Evolutionary conservation across 2,797 vertebrate species (phyloP).

Genomic region (Prionace glauca): DNA sequence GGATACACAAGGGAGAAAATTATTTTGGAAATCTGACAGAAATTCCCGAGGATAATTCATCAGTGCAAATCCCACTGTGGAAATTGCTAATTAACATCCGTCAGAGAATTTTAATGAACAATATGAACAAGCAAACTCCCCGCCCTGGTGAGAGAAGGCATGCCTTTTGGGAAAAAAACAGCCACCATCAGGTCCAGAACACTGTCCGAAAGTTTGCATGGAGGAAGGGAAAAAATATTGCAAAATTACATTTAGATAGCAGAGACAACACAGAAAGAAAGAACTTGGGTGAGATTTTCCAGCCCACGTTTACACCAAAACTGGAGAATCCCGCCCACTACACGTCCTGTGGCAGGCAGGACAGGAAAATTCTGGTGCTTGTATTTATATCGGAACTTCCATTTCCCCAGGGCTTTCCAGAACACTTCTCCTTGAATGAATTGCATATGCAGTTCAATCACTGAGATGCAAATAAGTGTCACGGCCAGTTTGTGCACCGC

Average conservation of each 20-base stretch:
- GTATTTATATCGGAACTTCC: background rate
- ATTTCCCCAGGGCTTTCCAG: background rate
- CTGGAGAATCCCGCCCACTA: no score
- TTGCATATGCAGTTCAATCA: background rate
- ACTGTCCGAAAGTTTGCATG: background rate
- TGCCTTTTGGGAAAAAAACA: background rate
- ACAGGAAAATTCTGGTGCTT: background rate
- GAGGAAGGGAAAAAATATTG: background rate
- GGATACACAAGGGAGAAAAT: background rate
- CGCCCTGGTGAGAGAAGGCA: background rate
- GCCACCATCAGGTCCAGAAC: background rate
- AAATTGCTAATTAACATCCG: background rate
- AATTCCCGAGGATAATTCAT: background rate
- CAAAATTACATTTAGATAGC: background rate
- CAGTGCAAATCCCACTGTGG: background rate
- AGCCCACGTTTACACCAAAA: no score
- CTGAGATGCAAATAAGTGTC: background rate
- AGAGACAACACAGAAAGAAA: background rate
- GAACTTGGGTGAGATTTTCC: background rate
- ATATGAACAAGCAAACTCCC: background rate
- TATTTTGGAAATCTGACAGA: background rate
- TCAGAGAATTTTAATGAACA: background rate
- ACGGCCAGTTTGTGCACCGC: background rate
- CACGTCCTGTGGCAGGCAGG: no score
- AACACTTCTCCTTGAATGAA: background rate